Percentiles rank a stretch among this genome's conserved stretches.
phyloP scores from a whole-genome alignment of 2,888 invertebrate genomes.

The Sesia apiformis region DNA sequence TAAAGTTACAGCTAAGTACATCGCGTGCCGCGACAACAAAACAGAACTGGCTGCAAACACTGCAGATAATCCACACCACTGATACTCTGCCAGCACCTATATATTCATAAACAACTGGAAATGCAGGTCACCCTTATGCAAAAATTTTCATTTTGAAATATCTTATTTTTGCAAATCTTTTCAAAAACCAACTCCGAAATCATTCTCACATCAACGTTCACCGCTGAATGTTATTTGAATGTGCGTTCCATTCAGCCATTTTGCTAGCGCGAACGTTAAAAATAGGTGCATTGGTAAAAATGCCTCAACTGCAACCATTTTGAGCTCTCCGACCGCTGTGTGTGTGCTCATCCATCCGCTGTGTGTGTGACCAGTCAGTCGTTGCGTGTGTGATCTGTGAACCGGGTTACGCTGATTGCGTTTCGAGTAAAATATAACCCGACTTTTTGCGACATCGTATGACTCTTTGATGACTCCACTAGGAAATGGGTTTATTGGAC shows the following conservation, averaged over 20 bases:
- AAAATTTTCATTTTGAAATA: no score
- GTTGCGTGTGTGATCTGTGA: constrained; percentile 19
- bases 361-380: constrained; percentile 19
- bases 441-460: background rate
- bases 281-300: constrained; percentile 38
- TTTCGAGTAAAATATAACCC: constrained; percentile 9
- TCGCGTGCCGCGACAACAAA: no score
- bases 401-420: constrained; percentile 13
- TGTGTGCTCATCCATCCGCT: constrained; percentile 19
- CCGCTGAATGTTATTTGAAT: constrained; percentile 51
- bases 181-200: background rate
- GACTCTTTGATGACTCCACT: background rate
- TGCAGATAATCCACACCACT: no score
- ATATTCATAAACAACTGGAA: no score
- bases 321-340: constrained; percentile 3
- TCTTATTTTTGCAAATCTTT: background rate
- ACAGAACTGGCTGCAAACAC: no score
- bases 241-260: constrained; percentile 45
- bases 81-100: no score
- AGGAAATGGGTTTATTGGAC: background rate
- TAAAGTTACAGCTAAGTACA: no score
- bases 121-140: no score
- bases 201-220: constrained; percentile 15
- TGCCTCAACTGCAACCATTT: constrained; percentile 8
- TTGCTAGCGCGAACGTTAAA: constrained; percentile 36